Percentiles rank a stretch among this genome's conserved stretches.
Evolutionary conservation across 2,888 invertebrate species (phyloP).

Genomic region (Sycophila texana): DNA sequence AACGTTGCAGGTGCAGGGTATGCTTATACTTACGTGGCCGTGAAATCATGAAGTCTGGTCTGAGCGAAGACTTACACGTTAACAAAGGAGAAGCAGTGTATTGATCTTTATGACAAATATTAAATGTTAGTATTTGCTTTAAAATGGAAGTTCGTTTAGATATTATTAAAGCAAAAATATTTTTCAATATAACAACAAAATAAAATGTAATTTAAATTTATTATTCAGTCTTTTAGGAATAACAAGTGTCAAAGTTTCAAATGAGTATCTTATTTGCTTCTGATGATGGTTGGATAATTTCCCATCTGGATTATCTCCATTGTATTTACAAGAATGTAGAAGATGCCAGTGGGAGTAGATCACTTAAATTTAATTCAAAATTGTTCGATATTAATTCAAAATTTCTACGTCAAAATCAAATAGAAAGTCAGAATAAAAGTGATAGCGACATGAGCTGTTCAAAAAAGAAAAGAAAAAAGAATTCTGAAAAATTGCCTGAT

Average conservation of each 20-base stretch:
- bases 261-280: constrained; percentile 75
- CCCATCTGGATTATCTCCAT: constrained; percentile 76
- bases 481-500: constrained; percentile 55
- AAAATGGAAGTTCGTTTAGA: no score
- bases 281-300: constrained; percentile 76
- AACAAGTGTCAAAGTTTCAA: neutral
- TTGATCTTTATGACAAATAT: no score
- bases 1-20: no score
- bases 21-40: no score
- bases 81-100: no score
- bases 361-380: constrained; percentile 70
- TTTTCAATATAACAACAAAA: no score
- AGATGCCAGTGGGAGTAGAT: constrained; percentile 58
- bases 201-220: no score
- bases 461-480: constrained; percentile 65
- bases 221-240: no score
- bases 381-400: constrained; percentile 77
- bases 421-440: constrained; percentile 47
- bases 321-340: constrained; percentile 74
- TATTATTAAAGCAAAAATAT: no score
- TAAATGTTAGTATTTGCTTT: no score
- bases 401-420: constrained; percentile 72
- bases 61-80: no score
- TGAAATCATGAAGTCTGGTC: no score
- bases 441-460: constrained; percentile 66